Evolutionary conservation across 1,140 invertebrate genomes (phyloP), one percentile per base, ranked within the genome.

Genomic region (Homalodisca vitripennis): DNA sequence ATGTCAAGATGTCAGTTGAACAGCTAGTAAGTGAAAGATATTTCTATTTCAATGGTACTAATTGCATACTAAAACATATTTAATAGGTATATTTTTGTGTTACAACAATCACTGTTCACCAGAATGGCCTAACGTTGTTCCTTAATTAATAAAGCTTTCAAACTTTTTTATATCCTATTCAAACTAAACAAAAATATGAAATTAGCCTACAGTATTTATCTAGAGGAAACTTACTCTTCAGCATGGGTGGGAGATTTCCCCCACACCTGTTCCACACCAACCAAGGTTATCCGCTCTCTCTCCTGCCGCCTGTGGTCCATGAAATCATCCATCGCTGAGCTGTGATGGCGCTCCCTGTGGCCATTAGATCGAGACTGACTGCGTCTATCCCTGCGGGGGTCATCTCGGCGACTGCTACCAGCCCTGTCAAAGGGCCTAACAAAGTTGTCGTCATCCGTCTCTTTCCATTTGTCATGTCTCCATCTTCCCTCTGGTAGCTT

Each of bases 211-310:
- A n/a, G n/a, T n/a, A n/a, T n/a, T n/a, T n/a, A n/a, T n/a, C n/a
- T n/a, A n/a, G n/a, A n/a, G n/a, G n/a, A n/a, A n/a, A n/a, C 84
- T 82, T 80, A 89, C 86, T 89, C 82, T 73, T 84, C 80, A 22
- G 79, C 74, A 74, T 82, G 82, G 0, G 81, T 74, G 1, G 91
- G 91, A 22, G 89, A 91, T 78, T 88, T 87, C 47, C 85, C 86
- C 91, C 91, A 93, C 34, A 91, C 83, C 66, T 84, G 81, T 1
- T 83, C 78, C 3, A 88, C 84, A 13, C 90, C 89, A 67, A 86
- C 79, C 65, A 87, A 81, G 47, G 90, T 89, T 51, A 93, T 89
- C 72, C 85, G 81, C 70, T 92, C 91, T 57, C 91, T 79, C 70
- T 92, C 85, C 74, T 87, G 83, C 72, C 90, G 79, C 70, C 91